These are phyloP conservation scores for Mnemiopsis leidyi DNA, from an alignment of 37 sponge, comb jelly and placozoan genomes.

Conservation along the genomic window DNA sequence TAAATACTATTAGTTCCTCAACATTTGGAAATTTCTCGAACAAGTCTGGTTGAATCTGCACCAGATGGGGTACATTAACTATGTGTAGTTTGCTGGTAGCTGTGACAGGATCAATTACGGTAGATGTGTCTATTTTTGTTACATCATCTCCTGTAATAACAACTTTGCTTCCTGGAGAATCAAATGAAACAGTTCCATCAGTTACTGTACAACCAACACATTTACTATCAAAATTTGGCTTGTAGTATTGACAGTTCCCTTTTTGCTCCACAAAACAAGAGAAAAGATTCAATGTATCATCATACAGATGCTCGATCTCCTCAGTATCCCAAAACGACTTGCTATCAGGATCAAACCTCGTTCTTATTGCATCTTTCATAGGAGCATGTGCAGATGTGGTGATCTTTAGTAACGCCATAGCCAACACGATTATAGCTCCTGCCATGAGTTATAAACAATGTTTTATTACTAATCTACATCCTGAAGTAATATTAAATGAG, in stretches of 20 bases:
- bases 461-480: too few species aligned
- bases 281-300: slow-evolving; percentile 11
- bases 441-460: too few species aligned
- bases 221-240: neutral
- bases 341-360: neutral
- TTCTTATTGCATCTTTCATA: neutral
- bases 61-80: neutral
- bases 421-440: too few species aligned
- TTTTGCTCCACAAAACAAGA: slow-evolving; percentile 54
- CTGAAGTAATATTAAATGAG: too few species aligned
- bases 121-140: neutral
- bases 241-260: slow-evolving; percentile 14
- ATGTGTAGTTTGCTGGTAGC: neutral
- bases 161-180: neutral
- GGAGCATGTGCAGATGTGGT: neutral
- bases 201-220: neutral
- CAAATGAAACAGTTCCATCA: neutral
- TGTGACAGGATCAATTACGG: neutral
- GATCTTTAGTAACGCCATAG: too few species aligned
- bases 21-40: slow-evolving; percentile 49
- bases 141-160: neutral
- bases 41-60: neutral
- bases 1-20: neutral
- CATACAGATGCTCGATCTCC: neutral
- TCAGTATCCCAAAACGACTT: slow-evolving; percentile 11